phyloP scores from a whole-genome alignment of 2,888 invertebrate genomes.

The Acutogordius australiensis region DNA sequence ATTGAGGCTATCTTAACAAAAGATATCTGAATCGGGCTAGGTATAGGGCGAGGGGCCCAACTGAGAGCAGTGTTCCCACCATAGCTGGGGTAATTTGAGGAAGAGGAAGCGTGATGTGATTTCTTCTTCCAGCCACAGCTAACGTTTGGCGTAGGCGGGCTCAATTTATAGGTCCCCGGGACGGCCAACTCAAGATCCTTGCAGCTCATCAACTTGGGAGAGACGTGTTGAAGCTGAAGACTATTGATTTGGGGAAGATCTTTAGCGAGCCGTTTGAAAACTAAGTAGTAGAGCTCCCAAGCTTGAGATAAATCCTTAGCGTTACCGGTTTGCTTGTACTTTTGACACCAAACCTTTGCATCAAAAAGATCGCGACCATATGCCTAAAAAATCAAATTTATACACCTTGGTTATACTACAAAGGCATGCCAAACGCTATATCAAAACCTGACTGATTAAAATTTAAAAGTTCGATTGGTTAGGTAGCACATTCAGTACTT shows the following conservation, averaged over 20 bases:
- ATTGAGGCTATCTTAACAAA: constrained; percentile 34
- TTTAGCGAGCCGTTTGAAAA: constrained; percentile 73
- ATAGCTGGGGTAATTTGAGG: no score
- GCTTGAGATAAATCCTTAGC: constrained; percentile 79
- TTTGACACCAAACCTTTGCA: constrained; percentile 75
- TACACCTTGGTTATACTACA: no score
- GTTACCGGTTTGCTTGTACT: constrained; percentile 50
- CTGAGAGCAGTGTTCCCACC: not conserved
- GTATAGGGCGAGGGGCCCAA: not conserved
- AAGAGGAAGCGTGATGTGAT: not conserved
- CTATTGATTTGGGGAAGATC: constrained; percentile 41
- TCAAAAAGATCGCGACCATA: constrained; percentile 74
- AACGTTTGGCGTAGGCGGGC: constrained; percentile 40
- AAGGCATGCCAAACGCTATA: no score
- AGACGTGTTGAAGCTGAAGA: constrained; percentile 49
- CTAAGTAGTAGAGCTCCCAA: constrained; percentile 96
- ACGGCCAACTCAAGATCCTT: constrained; percentile 77
- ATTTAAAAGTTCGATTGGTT: no score
- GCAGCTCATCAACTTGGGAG: constrained; percentile 57
- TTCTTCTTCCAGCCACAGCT: not conserved
- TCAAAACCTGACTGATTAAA: no score
- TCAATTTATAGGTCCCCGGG: constrained; percentile 83
- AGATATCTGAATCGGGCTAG: not conserved
- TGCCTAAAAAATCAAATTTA: no score
- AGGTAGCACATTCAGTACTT: no score